These are phyloP conservation scores for Philopedon plagiatum DNA, from an alignment of 2,888 invertebrate genomes.

Conservation along the genomic window DNA sequence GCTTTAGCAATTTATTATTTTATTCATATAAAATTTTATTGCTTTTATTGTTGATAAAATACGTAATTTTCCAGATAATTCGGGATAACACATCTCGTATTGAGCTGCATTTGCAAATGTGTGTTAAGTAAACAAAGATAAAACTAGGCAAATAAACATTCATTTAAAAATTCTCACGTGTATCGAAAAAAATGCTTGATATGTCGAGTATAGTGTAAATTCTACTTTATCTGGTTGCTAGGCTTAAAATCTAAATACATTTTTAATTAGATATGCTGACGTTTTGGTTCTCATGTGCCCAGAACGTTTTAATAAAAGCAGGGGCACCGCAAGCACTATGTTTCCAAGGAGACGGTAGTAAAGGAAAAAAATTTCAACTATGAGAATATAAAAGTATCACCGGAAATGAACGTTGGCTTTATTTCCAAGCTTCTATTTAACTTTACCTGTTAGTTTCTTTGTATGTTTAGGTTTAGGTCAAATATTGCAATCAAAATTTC, in stretches of 20 bases:
- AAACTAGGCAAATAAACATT: slow-evolving; percentile 7
- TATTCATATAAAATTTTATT: too few species aligned
- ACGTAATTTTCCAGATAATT: neutral
- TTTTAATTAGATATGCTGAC: neutral
- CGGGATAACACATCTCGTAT: neutral
- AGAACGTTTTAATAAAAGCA: neutral
- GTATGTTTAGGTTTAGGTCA: too few species aligned
- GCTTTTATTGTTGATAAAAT: neutral
- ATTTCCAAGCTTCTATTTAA: too few species aligned
- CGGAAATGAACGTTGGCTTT: too few species aligned
- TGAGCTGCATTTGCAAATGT: slow-evolving; percentile 10
- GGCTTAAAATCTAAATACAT: neutral
- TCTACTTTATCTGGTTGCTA: slow-evolving; percentile 5
- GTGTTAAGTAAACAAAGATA: slow-evolving; percentile 10
- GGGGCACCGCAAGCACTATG: too few species aligned
- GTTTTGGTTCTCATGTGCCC: neutral
- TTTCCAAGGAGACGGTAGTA: too few species aligned
- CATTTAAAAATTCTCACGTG: slow-evolving; percentile 25
- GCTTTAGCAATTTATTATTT: too few species aligned
- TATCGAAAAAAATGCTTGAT: slow-evolving; percentile 24
- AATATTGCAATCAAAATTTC: too few species aligned
- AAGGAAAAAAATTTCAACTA: too few species aligned
- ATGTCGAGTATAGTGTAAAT: slow-evolving; percentile 1
- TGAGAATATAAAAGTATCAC: too few species aligned
- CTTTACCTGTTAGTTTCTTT: too few species aligned